Percentiles rank a stretch among this genome's conserved stretches.
Evolutionary conservation across 2,113 vertebrate species (phyloP).

Genomic region (Bubalus kerabau): DNA sequence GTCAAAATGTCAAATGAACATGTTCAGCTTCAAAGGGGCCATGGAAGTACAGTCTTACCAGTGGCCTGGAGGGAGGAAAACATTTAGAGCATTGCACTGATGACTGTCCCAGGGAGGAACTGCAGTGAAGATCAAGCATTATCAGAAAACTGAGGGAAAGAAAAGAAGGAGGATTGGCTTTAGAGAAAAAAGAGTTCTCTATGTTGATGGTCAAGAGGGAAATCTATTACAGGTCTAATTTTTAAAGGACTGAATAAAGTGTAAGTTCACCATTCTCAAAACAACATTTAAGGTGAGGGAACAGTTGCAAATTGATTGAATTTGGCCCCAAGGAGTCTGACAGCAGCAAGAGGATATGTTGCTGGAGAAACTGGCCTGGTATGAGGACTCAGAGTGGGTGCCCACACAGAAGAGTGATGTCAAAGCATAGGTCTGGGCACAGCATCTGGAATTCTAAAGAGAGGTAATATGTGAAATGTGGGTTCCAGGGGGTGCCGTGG

Average conservation of each 20-base stretch:
- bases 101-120: background rate
- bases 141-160: background rate
- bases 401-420: background rate
- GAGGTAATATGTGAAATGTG: background rate
- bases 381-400: background rate
- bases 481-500: accelerated
- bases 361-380: background rate
- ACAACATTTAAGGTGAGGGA: background rate
- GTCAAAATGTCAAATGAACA: background rate
- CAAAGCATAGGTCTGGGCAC: background rate
- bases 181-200: background rate
- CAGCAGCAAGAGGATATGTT: background rate
- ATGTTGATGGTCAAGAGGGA: background rate
- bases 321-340: background rate
- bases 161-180: background rate
- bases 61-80: background rate
- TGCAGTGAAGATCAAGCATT: background rate
- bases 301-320: background rate
- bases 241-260: background rate
- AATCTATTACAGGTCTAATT: background rate
- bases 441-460: background rate
- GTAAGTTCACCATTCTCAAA: background rate
- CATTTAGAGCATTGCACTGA: background rate
- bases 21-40: background rate
- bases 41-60: background rate